Base-by-base conservation (phyloP, 1,140 invertebrate species). In the Brachionus rotundiformis region DNA sequence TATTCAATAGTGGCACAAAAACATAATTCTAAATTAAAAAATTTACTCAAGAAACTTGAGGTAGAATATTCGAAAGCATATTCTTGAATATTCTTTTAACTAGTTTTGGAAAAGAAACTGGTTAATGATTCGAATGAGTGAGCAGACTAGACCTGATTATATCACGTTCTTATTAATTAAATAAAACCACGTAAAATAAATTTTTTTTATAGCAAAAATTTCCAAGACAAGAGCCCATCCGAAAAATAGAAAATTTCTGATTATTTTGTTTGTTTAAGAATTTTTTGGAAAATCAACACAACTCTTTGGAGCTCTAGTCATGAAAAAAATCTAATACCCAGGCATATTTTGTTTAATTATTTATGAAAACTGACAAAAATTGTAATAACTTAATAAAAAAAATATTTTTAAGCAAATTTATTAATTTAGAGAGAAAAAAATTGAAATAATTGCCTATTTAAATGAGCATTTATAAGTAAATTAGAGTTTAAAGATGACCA, bases 101-200 rank as follows among this genome's bases (percentile, higher is more conserved):
- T 54, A 54, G 47, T 19, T 54, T 54, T 1, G 19, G 7, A 54
- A 54, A 54, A 39, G 5, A n/a, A 41, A 11, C 39, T 41, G n/a
- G 39, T 13, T 41, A 2, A 5, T 54, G 47, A 54, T 54, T 54
- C 47, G 47, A 54, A 54, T 54, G 47, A 54, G 19, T 16, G 47
- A 54, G 19, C 47, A 54, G 8, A 25, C 19, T 54, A 54, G 47
- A 2, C 19, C 47, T 54, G 47, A 19, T 54, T 16, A 19, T 54
- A 54, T 19, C 47, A 54, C 47, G 19, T 54, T 54, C 47, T 54
- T 54, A n/a, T n/a, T n/a, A 54, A 54, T 54, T 54, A 54, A 54
- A 54, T 54, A 54, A 54, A 54, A 8, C n/a, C 47, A 54, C 19
- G n/a, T 41, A 41, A 36, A 36, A 36, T 36, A 4, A 4, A 36